A percentile compares a stretch with the other conserved stretches of the same genome.
These are phyloP conservation scores for Myathropa florea DNA, from an alignment of 2,888 invertebrate species.

Conservation along the genomic window DNA sequence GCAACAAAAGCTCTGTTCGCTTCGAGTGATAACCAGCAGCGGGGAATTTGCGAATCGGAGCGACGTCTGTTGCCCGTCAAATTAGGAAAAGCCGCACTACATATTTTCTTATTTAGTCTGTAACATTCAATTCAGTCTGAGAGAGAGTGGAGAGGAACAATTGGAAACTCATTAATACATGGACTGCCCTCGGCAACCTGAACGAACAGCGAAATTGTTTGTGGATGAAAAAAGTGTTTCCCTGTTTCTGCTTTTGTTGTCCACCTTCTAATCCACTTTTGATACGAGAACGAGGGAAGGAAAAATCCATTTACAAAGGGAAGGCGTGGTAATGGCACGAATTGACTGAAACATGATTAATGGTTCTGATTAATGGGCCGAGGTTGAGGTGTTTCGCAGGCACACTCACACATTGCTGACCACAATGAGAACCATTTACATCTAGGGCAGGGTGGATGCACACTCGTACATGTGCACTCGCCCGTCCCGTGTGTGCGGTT, in stretches of 20 bases:
- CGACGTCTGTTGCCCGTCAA: not conserved
- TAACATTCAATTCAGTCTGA: not conserved
- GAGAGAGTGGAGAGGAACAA: not conserved
- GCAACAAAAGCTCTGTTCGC: not conserved
- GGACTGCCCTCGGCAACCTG: not conserved
- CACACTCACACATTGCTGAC: constrained; percentile 28
- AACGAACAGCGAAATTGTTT: not conserved
- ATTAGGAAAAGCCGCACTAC: not conserved
- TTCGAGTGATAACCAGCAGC: not conserved
- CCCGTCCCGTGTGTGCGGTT: not conserved
- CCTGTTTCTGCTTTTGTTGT: constrained; percentile 19
- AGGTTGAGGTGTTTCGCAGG: constrained; percentile 17
- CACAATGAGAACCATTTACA: constrained; percentile 12
- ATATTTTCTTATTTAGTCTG: not conserved
- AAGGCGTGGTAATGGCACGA: constrained; percentile 68
- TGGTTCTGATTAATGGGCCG: constrained; percentile 53
- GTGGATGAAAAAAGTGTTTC: constrained; percentile 6
- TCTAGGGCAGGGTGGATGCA: not conserved
- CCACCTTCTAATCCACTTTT: constrained; percentile 68
- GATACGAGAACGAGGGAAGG: constrained; percentile 23
- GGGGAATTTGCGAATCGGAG: not conserved
- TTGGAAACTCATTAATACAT: not conserved
- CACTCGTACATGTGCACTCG: not conserved
- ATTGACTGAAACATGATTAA: constrained; percentile 67
- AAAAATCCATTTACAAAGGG: constrained; percentile 64